Evolutionary conservation across 2,113 vertebrate species (phyloP), one percentile per base, ranked within the genome.

Genomic region (Tychaedon coryphoeus): DNA sequence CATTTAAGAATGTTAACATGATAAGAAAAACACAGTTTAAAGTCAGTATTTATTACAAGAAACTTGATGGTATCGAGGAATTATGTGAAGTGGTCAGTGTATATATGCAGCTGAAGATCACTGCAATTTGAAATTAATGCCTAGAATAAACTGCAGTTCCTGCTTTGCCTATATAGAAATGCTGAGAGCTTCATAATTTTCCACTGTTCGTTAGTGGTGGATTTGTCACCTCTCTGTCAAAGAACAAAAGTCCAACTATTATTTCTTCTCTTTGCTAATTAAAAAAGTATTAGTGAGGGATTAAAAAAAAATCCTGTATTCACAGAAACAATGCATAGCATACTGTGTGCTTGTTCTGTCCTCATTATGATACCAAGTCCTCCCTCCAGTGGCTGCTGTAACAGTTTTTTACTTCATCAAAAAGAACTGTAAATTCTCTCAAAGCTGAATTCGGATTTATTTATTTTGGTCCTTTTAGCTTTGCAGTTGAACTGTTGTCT

Each of bases 341-440:
- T 72, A 62, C 86, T 62, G 61, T 81, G 69, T 92, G 71, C 85
- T 96, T 95, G 18, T 89, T 97, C 95, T 81, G 81, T 95, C 78
- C 67, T 95, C 90, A 92, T 97, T 97, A 43, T 91, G 92, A 81
- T 88, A 93, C 65, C 87, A 97, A 95, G 90, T 92, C 95, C 73
- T 97, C 95, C 86, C 95, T 98, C 96, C 96, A 97, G 94, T 96
- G 96, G 96, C 88, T 97, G 94, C 91, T 97, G 29, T 73, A 94
- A 94, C 38, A 88, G 71, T 29, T 93, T 86, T 93, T 92, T 94
- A 76, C 57, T 42, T 86, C 36, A 29, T 91, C 70, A 61, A 6
- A 87, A 86, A 91, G 83, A 92, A 16, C 18, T 70, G 40, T 54
- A 77, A 88, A 43, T 80, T 78, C 23, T 76, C 29, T 36, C 9